Conservation (phyloP, 2,113 vertebrate genomes). For the Sinocyclocheilus rhinocerous region DNA sequence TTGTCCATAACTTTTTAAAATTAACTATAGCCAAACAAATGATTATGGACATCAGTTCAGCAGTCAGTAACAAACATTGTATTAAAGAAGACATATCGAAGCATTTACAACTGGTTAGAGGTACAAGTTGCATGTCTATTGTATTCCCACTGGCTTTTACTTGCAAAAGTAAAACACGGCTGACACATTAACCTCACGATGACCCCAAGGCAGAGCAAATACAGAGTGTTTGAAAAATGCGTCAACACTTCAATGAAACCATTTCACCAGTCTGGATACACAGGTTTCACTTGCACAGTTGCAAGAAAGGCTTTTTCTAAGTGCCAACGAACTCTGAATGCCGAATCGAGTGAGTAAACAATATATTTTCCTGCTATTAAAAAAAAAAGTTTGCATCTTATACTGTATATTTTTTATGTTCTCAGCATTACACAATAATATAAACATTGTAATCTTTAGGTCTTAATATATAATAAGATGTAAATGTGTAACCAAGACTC, state of each 20-base stretch:
- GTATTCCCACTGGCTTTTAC: not conserved
- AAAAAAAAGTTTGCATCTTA: not conserved
- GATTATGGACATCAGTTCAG: not conserved
- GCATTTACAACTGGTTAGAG: not conserved
- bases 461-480: not conserved
- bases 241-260: not conserved
- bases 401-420: not conserved
- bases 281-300: not conserved
- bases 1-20: not conserved
- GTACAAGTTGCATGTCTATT: not conserved
- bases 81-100: not conserved
- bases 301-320: not conserved
- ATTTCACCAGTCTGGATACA: not conserved
- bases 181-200: conserved; percentile 9
- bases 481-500: not conserved
- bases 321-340: not conserved
- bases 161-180: not conserved
- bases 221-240: not conserved
- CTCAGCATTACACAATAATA: not conserved
- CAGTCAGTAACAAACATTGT: not conserved
- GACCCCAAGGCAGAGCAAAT: not conserved
- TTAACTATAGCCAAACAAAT: not conserved
- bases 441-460: not conserved
- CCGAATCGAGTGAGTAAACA: not conserved
- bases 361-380: not conserved